Percentiles rank a stretch among this genome's conserved stretches.
These are phyloP conservation scores for Anastrepha obliqua DNA, from an alignment of 1,140 invertebrate species.

Conservation along the genomic window DNA sequence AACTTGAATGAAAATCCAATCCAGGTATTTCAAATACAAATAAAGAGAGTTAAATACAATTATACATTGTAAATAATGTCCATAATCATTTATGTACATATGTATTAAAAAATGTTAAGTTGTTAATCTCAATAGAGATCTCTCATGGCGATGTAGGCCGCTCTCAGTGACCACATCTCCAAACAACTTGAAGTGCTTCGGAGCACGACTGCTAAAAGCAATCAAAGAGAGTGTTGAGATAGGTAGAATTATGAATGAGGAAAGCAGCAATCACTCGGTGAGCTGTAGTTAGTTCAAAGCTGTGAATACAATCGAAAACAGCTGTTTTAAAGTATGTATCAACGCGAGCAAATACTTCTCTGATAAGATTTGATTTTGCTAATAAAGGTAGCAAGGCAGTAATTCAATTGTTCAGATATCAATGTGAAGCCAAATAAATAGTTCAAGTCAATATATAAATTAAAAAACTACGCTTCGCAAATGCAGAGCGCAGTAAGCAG, in stretches of 20 bases:
- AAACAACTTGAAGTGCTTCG: neutral
- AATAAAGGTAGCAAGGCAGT: neutral
- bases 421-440: no score
- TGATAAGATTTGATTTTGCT: neutral
- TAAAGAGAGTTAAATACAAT: no score
- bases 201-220: no score
- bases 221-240: neutral
- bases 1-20: neutral
- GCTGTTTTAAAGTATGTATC: neutral
- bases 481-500: neutral
- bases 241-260: neutral
- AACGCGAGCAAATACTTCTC: neutral
- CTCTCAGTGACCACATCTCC: neutral
- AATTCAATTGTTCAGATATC: no score
- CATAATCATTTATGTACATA: no score
- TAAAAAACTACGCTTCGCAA: no score
- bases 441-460: no score
- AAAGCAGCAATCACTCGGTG: neutral
- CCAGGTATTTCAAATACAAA: no score
- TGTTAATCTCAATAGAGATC: no score
- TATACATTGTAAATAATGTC: no score
- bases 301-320: constrained; percentile 7
- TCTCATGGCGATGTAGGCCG: neutral
- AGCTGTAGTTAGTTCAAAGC: neutral
- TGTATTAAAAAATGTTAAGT: no score